Conservation (phyloP, 2,888 invertebrate species). For the Itoplectis maculator region DNA sequence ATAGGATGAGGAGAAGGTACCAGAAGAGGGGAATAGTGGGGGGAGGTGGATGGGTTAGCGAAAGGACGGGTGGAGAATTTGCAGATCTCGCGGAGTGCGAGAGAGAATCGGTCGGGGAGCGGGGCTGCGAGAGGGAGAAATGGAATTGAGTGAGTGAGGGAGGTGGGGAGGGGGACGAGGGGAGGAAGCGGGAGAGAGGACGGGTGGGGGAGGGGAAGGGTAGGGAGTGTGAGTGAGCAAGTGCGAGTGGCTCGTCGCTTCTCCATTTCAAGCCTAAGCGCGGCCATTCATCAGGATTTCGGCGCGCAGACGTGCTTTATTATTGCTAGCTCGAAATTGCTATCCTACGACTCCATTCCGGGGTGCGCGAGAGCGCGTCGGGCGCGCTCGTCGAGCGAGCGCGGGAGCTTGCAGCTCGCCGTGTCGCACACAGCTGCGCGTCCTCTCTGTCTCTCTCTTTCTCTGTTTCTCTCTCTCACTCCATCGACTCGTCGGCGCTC, state of each 20-base stretch:
- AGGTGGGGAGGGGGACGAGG: constrained; percentile 63
- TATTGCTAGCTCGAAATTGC: constrained; percentile 84
- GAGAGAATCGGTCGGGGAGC: constrained; percentile 24
- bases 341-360: constrained; percentile 85
- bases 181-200: constrained; percentile 75
- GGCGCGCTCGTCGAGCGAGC: no score
- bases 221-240: constrained; percentile 78
- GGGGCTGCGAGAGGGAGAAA: constrained; percentile 56
- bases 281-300: constrained; percentile 85
- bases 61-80: constrained; percentile 65
- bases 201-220: constrained; percentile 74
- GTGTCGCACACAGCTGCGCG: constrained; percentile 63
- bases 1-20: no score
- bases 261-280: constrained; percentile 85
- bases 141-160: constrained; percentile 64
- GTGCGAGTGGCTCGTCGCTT: constrained; percentile 83
- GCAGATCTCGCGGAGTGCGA: constrained; percentile 56
- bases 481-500: constrained; percentile 44
- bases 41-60: constrained; percentile 63
- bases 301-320: constrained; percentile 85
- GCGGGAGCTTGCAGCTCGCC: constrained; percentile 70
- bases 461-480: no score
- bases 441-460: constrained; percentile 14
- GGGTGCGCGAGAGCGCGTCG: no score
- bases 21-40: constrained; percentile 40